Evolutionary conservation across 1,140 invertebrate species (phyloP).

Genomic region (Pseudomyrmex sp.): DNA sequence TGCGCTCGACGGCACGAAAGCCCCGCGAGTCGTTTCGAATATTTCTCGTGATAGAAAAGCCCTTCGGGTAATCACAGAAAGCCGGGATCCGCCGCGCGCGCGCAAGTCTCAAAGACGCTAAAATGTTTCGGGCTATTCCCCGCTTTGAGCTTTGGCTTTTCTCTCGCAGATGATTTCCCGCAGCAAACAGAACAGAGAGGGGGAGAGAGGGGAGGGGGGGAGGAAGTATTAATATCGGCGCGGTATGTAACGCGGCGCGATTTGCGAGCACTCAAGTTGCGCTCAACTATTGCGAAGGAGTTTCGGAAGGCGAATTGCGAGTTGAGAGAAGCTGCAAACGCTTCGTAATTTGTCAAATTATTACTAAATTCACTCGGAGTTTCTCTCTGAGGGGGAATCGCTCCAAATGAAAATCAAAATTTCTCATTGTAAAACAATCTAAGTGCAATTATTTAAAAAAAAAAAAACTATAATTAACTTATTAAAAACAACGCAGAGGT

Average conservation of each 20-base stretch:
- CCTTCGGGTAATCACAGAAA: slow-evolving; percentile 52
- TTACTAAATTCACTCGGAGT: neutral
- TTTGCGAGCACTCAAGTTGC: neutral
- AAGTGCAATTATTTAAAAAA: neutral
- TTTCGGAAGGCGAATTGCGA: neutral
- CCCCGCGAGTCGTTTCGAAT: slow-evolving; percentile 39
- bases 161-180: slow-evolving; percentile 25
- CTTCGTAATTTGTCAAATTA: slow-evolving; percentile 22
- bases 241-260: neutral
- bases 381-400: neutral
- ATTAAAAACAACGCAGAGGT: too few relatives aligned
- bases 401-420: neutral
- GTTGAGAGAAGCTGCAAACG: neutral
- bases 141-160: slow-evolving; percentile 44
- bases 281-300: neutral
- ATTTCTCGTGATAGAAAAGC: slow-evolving; percentile 59
- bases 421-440: neutral
- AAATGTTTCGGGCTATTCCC: slow-evolving; percentile 38
- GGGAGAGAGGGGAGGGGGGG: too few relatives aligned
- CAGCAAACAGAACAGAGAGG: slow-evolving; percentile 13
- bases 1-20: neutral
- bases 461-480: too few relatives aligned
- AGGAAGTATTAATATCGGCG: slow-evolving; percentile 49
- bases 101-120: slow-evolving; percentile 50
- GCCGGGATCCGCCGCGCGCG: neutral